Evolutionary conservation across 2,113 vertebrate species (phyloP), one percentile per base, ranked within the genome.

Genomic region (Panurus biarmicus): DNA sequence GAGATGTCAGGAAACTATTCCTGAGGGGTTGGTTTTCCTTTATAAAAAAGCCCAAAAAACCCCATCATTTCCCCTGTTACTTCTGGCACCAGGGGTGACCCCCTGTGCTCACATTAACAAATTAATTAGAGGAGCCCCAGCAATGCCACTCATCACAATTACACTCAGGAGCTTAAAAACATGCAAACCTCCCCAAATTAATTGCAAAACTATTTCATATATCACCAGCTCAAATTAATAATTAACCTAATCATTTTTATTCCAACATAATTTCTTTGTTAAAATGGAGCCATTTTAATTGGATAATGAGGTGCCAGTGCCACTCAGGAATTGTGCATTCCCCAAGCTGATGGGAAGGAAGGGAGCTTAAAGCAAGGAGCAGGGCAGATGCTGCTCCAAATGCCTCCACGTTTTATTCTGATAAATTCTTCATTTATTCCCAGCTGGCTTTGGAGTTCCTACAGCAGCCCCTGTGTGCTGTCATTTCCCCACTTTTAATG

Each of bases 181-280:
- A 14, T 18, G 40, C 79, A 87, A 61, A 51, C 65, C 69, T 89
- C 77, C 86, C 87, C 84, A 48, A 78, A 86, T 92, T 67, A 94
- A 85, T 85, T 94, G 84, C 65, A 33, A 44, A 84, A 65, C 82
- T 24, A 38, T 84, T 94, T 90, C 75, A 23, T 87, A 62, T 74
- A 14, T 22, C 60, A 92, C 53, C 67, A 82, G 80, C 83, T 82
- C 67, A 28, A 91, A 88, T 94, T 80, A 89, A 96, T 95, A 73
- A 83, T 92, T 96, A 90, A 70, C 65, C 61, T 88, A 88, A 90
- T 96, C 56, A 72, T 72, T 91, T 85, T 76, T 51, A 56, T 85
- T 67, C 72, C 4, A 5, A 42, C 77, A 35, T 90, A 33, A 54
- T 89, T 90, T 87, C 92, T 86, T 91, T 91, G 72, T 87, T 91